Evolutionary conservation across 2,113 vertebrate species (phyloP).

Genomic region (Cavia porcellus): DNA sequence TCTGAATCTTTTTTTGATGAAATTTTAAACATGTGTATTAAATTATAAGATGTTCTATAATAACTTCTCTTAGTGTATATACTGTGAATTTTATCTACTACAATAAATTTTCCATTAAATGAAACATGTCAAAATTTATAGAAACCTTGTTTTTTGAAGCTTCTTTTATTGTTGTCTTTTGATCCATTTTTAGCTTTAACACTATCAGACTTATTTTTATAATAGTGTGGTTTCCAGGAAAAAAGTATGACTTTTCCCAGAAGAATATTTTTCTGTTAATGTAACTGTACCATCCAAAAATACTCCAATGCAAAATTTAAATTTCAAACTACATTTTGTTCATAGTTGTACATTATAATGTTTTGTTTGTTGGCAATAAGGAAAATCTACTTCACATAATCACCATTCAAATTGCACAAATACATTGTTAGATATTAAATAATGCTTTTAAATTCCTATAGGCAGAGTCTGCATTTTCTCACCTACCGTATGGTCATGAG

Average conservation of each 20-base stretch:
- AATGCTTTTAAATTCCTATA: background rate
- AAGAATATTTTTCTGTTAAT: background rate
- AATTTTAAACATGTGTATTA: background rate
- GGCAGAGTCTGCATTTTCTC: background rate
- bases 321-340: background rate
- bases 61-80: background rate
- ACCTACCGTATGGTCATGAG: background rate
- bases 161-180: background rate
- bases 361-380: background rate
- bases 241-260: background rate
- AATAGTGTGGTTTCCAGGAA: background rate
- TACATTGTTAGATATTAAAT: background rate
- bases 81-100: background rate
- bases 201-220: slow-evolving; percentile 23
- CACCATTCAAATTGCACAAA: background rate
- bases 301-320: background rate
- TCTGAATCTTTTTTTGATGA: background rate
- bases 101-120: background rate
- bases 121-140: background rate
- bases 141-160: background rate
- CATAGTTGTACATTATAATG: background rate
- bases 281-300: background rate
- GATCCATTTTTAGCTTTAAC: background rate
- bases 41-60: background rate
- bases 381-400: background rate